Base-by-base conservation (phyloP, 2,113 vertebrate species). In the Mastomys natalensis region DNA sequence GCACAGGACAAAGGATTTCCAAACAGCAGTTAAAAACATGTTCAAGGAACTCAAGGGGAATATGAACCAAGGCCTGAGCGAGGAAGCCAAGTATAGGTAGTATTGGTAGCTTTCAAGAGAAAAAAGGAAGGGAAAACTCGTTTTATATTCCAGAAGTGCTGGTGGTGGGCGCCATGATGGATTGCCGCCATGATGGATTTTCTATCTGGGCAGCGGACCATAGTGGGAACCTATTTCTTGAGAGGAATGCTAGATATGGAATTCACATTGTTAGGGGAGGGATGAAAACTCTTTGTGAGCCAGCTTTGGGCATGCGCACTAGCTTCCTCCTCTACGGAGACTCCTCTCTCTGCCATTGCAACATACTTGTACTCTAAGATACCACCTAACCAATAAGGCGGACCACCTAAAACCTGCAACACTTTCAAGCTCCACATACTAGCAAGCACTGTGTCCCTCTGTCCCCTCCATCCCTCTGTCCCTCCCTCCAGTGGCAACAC, bases 321-420 rank as follows among this genome's bases (percentile, higher is more conserved):
- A 53, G 0, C 6, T 45, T 13, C 22, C 26, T 19, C 22, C 17
- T 37, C 5, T 55, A 37, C 1, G 0, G 0, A 0, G 53, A 43
- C 10, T 43, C 62, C 34, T 5, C 48, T 5, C 48, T 10, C 16
- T 29, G 37, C 80, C 48, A 37, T 40, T 37, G 60, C 0, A 40
- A 13, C 66, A 31, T n/a, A 51, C 82, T 73, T 1, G 40, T 31
- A 58, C 21, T 66, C 78, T 89, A 34, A 74, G 77, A 31, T 4
- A 13, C 40, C 21, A 72, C 21, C 2, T 85, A 31, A 48, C 53
- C 31, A 22, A 6, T 0, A 37, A 60, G 68, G 34, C 43, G 60
- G 55, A 40, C 12, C 22, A 7, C 31, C 55, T 82, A 26, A 26
- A 60, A 40, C 21, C 37, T 82, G 53, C 55, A 82, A 17, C 19